phyloP scores from a whole-genome alignment of 2,797 vertebrate genomes.

The Eurystomus glaucurus region DNA sequence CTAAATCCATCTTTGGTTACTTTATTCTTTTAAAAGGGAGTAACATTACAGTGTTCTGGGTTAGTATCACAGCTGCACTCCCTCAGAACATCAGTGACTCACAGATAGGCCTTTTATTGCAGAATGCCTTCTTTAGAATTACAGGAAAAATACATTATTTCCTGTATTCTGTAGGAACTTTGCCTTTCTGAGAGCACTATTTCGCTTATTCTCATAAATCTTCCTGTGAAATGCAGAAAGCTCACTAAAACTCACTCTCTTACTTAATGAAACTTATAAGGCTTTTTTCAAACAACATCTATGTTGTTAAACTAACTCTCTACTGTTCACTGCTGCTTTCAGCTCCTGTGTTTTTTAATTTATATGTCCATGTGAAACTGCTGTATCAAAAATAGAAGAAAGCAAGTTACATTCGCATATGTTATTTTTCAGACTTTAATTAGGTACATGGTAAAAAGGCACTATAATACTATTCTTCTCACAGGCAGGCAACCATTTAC shows the following conservation, averaged over 20 bases:
- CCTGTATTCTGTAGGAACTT: conserved; percentile 77
- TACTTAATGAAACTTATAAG: conserved; percentile 68
- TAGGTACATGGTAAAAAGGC: not conserved
- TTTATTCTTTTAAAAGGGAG: conserved; percentile 33
- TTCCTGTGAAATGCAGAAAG: conserved; percentile 62
- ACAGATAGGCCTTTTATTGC: conserved; percentile 72
- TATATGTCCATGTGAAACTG: conserved; percentile 52
- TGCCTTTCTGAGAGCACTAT: conserved; percentile 73
- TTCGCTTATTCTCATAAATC: conserved; percentile 81
- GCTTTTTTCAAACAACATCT: conserved; percentile 49
- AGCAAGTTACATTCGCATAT: not conserved
- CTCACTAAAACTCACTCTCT: conserved; percentile 68
- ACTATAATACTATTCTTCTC: not conserved
- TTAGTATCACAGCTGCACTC: conserved; percentile 71
- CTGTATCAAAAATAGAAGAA: conserved; percentile 40
- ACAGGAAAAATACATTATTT: conserved; percentile 73
- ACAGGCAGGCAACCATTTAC: not conserved
- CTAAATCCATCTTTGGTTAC: conserved; percentile 12
- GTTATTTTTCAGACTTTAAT: conserved; percentile 44
- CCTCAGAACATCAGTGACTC: conserved; percentile 74
- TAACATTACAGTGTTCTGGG: conserved; percentile 54
- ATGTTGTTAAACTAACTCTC: conserved; percentile 6
- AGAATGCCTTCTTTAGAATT: conserved; percentile 66
- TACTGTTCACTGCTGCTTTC: conserved; percentile 54
- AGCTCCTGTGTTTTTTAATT: conserved; percentile 48